phyloP scores from a whole-genome alignment of 2,888 invertebrate species.

The Mythimna ferrago region DNA sequence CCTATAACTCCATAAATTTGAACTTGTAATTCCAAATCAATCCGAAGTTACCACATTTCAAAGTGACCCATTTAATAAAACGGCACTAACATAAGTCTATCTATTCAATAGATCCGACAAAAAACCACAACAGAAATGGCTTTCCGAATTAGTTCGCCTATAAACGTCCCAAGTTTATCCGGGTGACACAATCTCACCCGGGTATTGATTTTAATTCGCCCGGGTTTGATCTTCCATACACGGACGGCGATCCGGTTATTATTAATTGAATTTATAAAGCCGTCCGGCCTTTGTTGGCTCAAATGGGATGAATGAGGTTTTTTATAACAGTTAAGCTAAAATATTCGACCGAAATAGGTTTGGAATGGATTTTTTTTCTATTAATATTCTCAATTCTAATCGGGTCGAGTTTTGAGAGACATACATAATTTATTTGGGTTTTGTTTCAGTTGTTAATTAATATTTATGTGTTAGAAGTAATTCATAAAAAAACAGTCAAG shows the following conservation, averaged over 20 bases:
- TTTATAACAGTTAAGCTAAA: slow-evolving; percentile 50
- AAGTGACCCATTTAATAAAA: too few species aligned
- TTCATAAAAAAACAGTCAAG: slow-evolving; percentile 7
- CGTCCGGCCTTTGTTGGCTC: slow-evolving; percentile 52
- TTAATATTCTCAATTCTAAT: slow-evolving; percentile 9
- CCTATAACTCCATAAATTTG: too few species aligned
- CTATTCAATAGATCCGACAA: slow-evolving; percentile 15
- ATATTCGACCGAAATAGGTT: slow-evolving; percentile 44
- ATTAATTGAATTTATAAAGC: slow-evolving; percentile 61
- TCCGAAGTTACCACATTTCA: too few species aligned
- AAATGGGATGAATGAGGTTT: slow-evolving; percentile 49
- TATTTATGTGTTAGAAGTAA: background rate
- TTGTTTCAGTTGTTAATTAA: slow-evolving; percentile 20
- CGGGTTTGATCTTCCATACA: slow-evolving; percentile 51
- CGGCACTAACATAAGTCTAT: too few species aligned
- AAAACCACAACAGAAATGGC: slow-evolving; percentile 43
- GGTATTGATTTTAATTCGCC: slow-evolving; percentile 63
- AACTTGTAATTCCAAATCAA: too few species aligned
- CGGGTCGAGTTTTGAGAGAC: background rate
- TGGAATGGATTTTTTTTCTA: slow-evolving; percentile 10
- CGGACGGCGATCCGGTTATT: slow-evolving; percentile 54
- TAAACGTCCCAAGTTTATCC: slow-evolving; percentile 55
- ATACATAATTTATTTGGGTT: slow-evolving; percentile 17
- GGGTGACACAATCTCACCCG: slow-evolving; percentile 58
- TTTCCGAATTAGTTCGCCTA: slow-evolving; percentile 52